Percentiles rank a stretch among this genome's conserved stretches.
phyloP scores from a whole-genome alignment of 2,113 vertebrate genomes.

The Manacus vitellinus region DNA sequence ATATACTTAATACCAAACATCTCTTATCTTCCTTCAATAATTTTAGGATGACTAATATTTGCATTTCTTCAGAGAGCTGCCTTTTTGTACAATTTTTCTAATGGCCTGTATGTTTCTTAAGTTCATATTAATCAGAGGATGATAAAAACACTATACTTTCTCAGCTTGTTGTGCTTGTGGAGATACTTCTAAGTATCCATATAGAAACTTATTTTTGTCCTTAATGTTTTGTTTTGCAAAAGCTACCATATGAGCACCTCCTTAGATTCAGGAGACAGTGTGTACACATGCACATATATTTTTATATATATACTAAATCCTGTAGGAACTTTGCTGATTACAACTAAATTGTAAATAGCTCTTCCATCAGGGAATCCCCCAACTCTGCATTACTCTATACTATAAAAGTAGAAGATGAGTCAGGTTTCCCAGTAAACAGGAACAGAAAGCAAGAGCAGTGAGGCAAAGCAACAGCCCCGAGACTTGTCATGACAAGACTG shows the following conservation, averaged over 20 bases:
- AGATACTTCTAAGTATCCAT: not conserved
- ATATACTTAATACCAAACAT: not conserved
- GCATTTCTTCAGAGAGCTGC: not conserved
- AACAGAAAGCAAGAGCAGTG: not conserved
- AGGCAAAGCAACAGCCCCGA: not conserved
- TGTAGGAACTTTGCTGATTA: not conserved
- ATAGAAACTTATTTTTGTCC: not conserved
- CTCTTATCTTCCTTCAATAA: not conserved
- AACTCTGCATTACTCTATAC: not conserved
- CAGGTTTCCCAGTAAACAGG: constrained; percentile 18
- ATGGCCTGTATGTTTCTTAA: not conserved
- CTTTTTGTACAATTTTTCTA: not conserved
- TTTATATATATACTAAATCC: not conserved
- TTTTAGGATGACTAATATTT: not conserved
- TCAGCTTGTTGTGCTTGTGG: not conserved
- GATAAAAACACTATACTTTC: not conserved
- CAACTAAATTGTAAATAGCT: not conserved
- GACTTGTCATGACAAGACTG: not conserved
- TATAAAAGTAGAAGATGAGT: constrained; percentile 25
- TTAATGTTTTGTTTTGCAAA: not conserved
- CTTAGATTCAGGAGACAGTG: not conserved
- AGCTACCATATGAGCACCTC: not conserved
- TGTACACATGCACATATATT: too few species aligned
- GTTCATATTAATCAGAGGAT: not conserved
- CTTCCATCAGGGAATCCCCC: constrained; percentile 24